Conservation (phyloP, 2,113 vertebrate species). For the Urocolius indicus region DNA sequence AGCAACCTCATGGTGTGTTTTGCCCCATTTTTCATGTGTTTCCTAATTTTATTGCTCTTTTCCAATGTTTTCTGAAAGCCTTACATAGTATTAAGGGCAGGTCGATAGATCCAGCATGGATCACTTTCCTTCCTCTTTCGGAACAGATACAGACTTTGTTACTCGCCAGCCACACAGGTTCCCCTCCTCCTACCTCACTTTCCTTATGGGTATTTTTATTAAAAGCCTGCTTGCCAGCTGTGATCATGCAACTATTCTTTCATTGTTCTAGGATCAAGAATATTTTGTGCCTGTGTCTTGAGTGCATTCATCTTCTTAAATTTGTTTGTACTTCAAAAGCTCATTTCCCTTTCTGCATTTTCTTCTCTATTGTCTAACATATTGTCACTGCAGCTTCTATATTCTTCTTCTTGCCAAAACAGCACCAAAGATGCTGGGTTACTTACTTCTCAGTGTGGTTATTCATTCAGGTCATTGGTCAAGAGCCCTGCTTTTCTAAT, state of each 20-base stretch:
- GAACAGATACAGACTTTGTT: not conserved
- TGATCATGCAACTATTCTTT: not conserved
- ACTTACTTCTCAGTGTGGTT: not conserved
- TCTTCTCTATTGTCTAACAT: not conserved
- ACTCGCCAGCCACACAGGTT: not conserved
- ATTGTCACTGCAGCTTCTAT: not conserved
- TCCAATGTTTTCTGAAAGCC: not conserved
- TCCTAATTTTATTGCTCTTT: not conserved
- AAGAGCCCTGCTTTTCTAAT: not conserved
- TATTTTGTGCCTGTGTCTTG: not conserved
- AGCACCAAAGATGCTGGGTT: not conserved
- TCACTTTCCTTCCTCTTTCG: not conserved
- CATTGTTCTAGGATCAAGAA: not conserved
- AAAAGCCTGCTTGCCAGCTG: not conserved
- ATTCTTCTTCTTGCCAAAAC: not conserved
- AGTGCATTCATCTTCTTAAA: not conserved
- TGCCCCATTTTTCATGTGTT: not conserved
- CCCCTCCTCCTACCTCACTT: not conserved
- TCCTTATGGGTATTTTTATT: not conserved
- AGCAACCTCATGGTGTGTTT: not conserved
- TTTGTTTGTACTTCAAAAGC: not conserved
- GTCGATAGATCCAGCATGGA: not conserved
- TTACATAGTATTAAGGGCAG: not conserved
- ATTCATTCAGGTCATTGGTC: not conserved
- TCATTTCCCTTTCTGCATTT: not conserved